Percentiles rank a stretch among this genome's conserved stretches.
Conservation (phyloP, 2,888 invertebrate species). For the Subacronicta megacephala region DNA sequence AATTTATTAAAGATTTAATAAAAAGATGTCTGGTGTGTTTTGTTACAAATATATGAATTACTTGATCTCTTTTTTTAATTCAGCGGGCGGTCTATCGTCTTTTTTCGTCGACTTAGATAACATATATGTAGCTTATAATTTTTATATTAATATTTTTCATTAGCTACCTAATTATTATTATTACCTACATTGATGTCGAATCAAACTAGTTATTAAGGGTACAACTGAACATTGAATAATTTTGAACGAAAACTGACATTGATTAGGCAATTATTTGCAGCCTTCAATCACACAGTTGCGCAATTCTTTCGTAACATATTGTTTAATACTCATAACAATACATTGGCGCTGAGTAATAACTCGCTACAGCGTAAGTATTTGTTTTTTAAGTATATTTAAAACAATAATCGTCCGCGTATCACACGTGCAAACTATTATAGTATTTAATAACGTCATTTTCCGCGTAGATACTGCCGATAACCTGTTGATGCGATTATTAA, state of each 20-base stretch:
- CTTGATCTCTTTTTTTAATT: too few species aligned
- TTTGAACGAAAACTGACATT: conserved; percentile 39
- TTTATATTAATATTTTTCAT: too few species aligned
- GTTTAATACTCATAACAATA: conserved; percentile 45
- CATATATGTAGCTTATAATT: too few species aligned
- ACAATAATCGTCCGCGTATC: conserved; percentile 24
- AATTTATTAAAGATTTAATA: too few species aligned
- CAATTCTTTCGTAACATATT: conserved; percentile 37
- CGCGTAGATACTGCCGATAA: conserved; percentile 33
- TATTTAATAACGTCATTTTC: conserved; percentile 32
- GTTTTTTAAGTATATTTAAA: conserved; percentile 34
- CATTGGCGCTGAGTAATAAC: conserved; percentile 32
- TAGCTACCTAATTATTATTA: too few species aligned
- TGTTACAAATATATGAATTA: too few species aligned
- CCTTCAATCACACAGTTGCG: conserved; percentile 42
- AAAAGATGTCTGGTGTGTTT: too few species aligned
- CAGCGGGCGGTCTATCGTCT: too few species aligned
- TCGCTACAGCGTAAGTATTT: conserved; percentile 20
- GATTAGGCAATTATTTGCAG: conserved; percentile 32
- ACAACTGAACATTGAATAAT: conserved; percentile 22
- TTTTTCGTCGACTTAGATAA: too few species aligned
- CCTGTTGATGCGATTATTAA: conserved; percentile 29
- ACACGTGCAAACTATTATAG: conserved; percentile 29
- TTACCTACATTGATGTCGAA: neutral
- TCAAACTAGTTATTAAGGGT: conserved; percentile 6